Base-by-base conservation (phyloP, 2,113 vertebrate species). In the Scytalopus superciliaris region DNA sequence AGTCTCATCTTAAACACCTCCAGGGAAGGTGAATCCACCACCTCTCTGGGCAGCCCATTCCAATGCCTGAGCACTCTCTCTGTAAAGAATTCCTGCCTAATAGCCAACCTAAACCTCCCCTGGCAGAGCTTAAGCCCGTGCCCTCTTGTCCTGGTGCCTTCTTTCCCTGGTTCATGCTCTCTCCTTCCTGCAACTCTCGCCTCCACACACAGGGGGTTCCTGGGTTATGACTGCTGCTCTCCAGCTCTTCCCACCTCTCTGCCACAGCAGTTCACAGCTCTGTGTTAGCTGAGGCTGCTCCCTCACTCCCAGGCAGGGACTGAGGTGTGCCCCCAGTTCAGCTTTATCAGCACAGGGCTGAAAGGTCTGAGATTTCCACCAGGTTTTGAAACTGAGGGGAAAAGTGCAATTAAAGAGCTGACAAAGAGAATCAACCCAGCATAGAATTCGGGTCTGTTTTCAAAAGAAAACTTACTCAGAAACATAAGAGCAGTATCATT, bases 181-280 rank as follows among this genome's bases (percentile, higher is more conserved):
- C 53, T 84, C 37, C 18, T 39, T 50, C 47, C 57, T 4, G 1
- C 15, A 42, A 23, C 15, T 23, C 47, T 63, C 33, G 25, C 19
- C 19, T 39, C 37, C 33, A 7, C 1, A 18, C 11, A 44, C 42
- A 14, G 18, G 11, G 0, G 1, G 7, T 19, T 42, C 40, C 35
- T 21, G 21, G 4, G 10, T 80, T 49, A 28, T 13, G 63, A 14
- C 31, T n/a, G 5, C 30, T 63, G 13, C 72, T 73, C 27, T 52
- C 16, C 30, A 33, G 18, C 5, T 78, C 44, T 6, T 78, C 39
- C 39, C 8, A 1, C 18, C 12, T 42, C 27, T 72, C 15, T 45
- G 59, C 66, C 2, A 3, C 1, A 19, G 59, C 50, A 31, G 28
- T 30, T 67, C 12, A 12, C 33, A 70, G 59, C 42, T 49, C 62